Base-by-base conservation (phyloP, 2,113 vertebrate genomes). In the Oophaga pumilio region DNA sequence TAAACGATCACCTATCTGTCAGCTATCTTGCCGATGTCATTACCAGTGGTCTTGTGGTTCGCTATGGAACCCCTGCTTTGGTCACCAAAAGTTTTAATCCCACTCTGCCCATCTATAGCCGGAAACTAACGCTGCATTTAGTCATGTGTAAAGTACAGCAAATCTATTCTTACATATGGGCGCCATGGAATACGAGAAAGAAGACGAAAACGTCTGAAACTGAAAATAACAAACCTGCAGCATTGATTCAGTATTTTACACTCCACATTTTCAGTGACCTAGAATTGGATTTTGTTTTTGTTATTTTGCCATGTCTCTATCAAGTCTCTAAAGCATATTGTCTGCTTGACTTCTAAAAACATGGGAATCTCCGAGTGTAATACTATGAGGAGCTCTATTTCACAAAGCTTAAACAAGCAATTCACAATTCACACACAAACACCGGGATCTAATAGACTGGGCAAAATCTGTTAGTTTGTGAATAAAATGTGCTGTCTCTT, bases 361-460 rank as follows among this genome's bases (percentile, higher is more conserved):
- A 53, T 68, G 62, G 60, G 62, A 24, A 82, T 43, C 18, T 82
- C 28, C 1, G 57, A 28, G 28, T 20, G 11, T 24, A 68, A 66
- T n/a, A 17, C 43, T 26, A 53, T 26, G 50, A 69, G 52, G 69
- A 52, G 49, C 81, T 53, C 64, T 83, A 17, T 69, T 83, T 83
- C 64, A 83, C 62, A 14, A 53, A 80, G 77, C 33, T 80, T 80
- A 56, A 59, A 60, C 77, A 50, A 69, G 81, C 81, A 68, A 83
- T 68, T 43, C 33, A 43, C 33, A 43, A 43, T 82, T 83, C 49
- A 69, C 62, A 69, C 64, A 83, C 81, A 82, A 68, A 69, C 81
- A 68, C 81, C 69, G 53, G 62, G 81, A 66, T 69, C 49, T 83
- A 83, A 83, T 69, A 83, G 64, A 83, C 62, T 83, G 49, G 64